These are phyloP conservation scores for Hapalemur alaotrensis DNA, from an alignment of 2,797 vertebrate genomes.

Conservation along the genomic window DNA sequence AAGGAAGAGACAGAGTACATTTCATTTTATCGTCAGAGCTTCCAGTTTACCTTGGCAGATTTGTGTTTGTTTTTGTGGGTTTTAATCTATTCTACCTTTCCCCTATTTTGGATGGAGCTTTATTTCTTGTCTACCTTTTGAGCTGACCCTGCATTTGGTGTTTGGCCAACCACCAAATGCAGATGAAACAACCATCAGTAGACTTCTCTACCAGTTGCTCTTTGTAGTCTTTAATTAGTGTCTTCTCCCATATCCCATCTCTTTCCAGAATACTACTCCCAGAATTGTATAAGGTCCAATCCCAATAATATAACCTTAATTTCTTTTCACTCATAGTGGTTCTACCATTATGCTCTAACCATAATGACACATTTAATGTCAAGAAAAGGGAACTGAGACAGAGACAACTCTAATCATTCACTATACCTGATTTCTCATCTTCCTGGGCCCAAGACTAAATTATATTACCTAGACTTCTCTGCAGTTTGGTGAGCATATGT, in stretches of 20 bases:
- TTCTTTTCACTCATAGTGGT: background rate
- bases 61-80: background rate
- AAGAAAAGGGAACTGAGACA: background rate
- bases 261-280: background rate
- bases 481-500: background rate
- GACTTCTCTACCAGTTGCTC: background rate
- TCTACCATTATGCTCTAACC: background rate
- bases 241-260: background rate
- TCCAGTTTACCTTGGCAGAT: background rate
- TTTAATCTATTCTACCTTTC: background rate
- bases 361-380: background rate
- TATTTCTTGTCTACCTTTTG: background rate
- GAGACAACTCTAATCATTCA: background rate
- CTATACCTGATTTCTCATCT: background rate
- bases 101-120: background rate
- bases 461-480: background rate
- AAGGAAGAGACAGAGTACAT: background rate
- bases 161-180: background rate
- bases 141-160: background rate
- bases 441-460: background rate
- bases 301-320: background rate
- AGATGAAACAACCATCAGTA: background rate
- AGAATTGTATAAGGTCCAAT: background rate
- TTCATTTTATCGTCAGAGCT: background rate
- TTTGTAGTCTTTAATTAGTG: background rate